Conservation (phyloP, 2,888 invertebrate species). For the Spatulosminthurus flaviceps region DNA sequence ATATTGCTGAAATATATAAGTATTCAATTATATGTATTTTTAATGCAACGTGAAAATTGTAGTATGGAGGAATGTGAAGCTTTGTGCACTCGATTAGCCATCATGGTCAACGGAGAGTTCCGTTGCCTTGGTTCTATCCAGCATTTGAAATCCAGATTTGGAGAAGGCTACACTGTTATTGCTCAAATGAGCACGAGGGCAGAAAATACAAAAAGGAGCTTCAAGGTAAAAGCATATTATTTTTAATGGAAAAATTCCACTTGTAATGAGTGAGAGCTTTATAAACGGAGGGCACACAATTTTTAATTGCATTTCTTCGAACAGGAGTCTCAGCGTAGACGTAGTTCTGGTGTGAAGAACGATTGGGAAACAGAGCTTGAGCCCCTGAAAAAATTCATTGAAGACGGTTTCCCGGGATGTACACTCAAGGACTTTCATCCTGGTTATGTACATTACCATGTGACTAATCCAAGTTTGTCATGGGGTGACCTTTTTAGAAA, state of each 20-base stretch:
- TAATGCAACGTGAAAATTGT: too few relatives aligned
- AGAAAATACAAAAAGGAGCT: constrained; percentile 14
- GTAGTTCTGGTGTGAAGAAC: constrained; percentile 34
- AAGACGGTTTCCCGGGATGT: constrained; percentile 49
- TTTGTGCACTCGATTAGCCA: constrained; percentile 71
- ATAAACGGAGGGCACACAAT: too few relatives aligned
- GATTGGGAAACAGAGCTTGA: constrained; percentile 51
- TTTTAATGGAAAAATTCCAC: not conserved
- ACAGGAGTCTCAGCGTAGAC: constrained; percentile 41
- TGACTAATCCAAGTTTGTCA: constrained; percentile 68
- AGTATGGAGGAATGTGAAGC: constrained; percentile 83
- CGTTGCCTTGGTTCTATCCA: constrained; percentile 79
- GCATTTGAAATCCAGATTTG: constrained; percentile 80
- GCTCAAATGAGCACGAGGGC: constrained; percentile 37
- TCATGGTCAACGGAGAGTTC: constrained; percentile 83
- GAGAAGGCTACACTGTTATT: constrained; percentile 71
- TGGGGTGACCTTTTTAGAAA: constrained; percentile 77
- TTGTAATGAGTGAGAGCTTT: too few relatives aligned
- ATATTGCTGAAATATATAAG: too few relatives aligned
- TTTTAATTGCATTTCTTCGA: too few relatives aligned
- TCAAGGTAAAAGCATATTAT: constrained; percentile 29
- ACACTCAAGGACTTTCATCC: constrained; percentile 61
- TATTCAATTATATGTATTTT: too few relatives aligned
- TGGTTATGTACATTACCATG: constrained; percentile 68
- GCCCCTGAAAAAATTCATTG: constrained; percentile 48